Evolutionary conservation across 2,888 invertebrate genomes (phyloP).

Genomic region (Drosophila monieri): DNA sequence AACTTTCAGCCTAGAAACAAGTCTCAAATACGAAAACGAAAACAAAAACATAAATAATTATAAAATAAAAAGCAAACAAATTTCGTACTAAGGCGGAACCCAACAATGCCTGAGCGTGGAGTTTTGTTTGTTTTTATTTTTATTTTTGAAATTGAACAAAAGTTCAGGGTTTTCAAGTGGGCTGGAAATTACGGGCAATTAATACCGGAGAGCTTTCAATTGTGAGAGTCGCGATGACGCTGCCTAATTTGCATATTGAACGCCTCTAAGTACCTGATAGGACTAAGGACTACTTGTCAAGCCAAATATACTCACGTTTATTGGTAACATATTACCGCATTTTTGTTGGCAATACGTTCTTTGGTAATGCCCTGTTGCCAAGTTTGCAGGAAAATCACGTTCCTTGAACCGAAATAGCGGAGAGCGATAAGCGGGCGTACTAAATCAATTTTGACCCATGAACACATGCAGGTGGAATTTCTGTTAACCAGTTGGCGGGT

Average conservation of each 20-base stretch:
- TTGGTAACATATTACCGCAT: background rate
- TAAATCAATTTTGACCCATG: slow-evolving; percentile 55
- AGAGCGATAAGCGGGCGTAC: slow-evolving; percentile 27
- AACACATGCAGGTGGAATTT: slow-evolving; percentile 64
- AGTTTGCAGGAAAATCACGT: slow-evolving; percentile 39
- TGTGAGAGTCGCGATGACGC: slow-evolving; percentile 17
- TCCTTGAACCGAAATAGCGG: slow-evolving; percentile 7
- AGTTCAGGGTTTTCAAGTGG: slow-evolving; percentile 32
- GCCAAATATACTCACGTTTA: slow-evolving; percentile 3
- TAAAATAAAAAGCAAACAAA: slow-evolving; percentile 46
- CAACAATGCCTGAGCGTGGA: slow-evolving; percentile 31
- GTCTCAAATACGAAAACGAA: slow-evolving; percentile 15
- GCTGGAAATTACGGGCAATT: slow-evolving; percentile 24
- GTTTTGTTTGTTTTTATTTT: slow-evolving; percentile 8
- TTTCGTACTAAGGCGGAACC: slow-evolving; percentile 46
- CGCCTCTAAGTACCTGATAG: too few relatives aligned
- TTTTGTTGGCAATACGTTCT: background rate
- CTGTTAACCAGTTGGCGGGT: slow-evolving; percentile 21
- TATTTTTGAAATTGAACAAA: slow-evolving; percentile 7
- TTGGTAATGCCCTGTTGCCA: background rate
- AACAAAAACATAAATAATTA: slow-evolving; percentile 28
- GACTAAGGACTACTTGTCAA: too few relatives aligned
- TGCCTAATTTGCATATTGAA: slow-evolving; percentile 21
- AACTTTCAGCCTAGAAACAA: slow-evolving; percentile 33
- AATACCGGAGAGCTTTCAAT: slow-evolving; percentile 21